Conservation (phyloP, 2,113 vertebrate species). For the Petrocephalus microphthalmus region DNA sequence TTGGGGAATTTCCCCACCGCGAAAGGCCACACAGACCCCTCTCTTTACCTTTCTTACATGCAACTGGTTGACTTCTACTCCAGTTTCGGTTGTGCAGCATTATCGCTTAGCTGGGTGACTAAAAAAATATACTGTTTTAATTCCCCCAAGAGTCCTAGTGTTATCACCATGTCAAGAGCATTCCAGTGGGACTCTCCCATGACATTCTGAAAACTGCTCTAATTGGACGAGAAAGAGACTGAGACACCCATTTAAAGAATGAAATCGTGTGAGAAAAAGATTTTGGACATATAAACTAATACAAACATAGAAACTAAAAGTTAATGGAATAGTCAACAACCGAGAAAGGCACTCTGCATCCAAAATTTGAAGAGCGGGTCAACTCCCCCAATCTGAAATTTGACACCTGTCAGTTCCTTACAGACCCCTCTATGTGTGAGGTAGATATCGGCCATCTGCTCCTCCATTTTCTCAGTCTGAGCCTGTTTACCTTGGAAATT, state of each 20-base stretch:
- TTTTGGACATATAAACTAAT: no score
- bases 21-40: not conserved
- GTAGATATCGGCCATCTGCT: conserved; percentile 39
- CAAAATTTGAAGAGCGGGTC: not conserved
- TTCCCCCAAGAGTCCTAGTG: conserved; percentile 36
- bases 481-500: not conserved
- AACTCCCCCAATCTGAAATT: conserved; percentile 16
- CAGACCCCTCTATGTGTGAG: conserved; percentile 24
- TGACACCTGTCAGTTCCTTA: conserved; percentile 27
- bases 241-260: not conserved
- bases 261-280: not conserved
- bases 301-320: not conserved
- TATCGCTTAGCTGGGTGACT: not conserved
- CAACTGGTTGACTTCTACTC: not conserved
- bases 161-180: conserved; percentile 45
- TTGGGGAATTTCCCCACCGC: not conserved
- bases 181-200: conserved; percentile 36
- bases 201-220: conserved; percentile 23
- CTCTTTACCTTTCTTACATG: not conserved
- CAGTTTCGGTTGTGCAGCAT: not conserved
- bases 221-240: not conserved
- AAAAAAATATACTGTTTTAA: not conserved
- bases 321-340: not conserved
- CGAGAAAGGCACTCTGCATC: not conserved
- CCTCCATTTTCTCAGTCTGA: conserved; percentile 37